phyloP scores from a whole-genome alignment of 35 echinoderm and acorn worm genomes.

The Strongylocentrotus purpuratus region DNA sequence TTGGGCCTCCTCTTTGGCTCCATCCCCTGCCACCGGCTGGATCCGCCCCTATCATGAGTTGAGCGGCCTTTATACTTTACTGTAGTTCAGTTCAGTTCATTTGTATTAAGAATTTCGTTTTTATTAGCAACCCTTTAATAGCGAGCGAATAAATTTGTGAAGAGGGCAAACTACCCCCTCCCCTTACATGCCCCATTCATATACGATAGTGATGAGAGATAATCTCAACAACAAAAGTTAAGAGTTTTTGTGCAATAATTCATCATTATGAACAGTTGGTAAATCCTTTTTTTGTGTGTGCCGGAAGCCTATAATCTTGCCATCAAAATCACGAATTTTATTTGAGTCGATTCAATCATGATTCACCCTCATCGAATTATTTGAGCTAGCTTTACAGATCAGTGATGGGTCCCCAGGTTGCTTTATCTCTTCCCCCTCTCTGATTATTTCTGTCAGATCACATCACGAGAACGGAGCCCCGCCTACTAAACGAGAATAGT shows the following conservation, averaged over 20 bases:
- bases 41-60: too few relatives aligned
- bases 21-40: too few relatives aligned
- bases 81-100: too few relatives aligned
- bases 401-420: neutral
- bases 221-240: too few relatives aligned
- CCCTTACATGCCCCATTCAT: too few relatives aligned
- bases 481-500: neutral
- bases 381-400: neutral
- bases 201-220: too few relatives aligned
- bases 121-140: too few relatives aligned
- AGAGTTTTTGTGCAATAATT: neutral
- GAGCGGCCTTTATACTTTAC: too few relatives aligned
- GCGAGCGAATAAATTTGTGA: too few relatives aligned
- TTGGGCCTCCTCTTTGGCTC: too few relatives aligned
- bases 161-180: too few relatives aligned
- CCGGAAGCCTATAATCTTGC: neutral
- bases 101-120: too few relatives aligned
- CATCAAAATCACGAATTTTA: neutral
- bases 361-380: neutral
- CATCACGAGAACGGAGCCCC: slow-evolving; percentile 1
- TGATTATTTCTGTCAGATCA: slow-evolving; percentile 3
- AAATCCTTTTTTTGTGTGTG: neutral
- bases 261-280: neutral
- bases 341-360: neutral
- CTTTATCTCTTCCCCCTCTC: neutral